Evolutionary conservation across 1,140 invertebrate genomes (phyloP), one percentile per base, ranked within the genome.

Genomic region (Cylas formicarius): DNA sequence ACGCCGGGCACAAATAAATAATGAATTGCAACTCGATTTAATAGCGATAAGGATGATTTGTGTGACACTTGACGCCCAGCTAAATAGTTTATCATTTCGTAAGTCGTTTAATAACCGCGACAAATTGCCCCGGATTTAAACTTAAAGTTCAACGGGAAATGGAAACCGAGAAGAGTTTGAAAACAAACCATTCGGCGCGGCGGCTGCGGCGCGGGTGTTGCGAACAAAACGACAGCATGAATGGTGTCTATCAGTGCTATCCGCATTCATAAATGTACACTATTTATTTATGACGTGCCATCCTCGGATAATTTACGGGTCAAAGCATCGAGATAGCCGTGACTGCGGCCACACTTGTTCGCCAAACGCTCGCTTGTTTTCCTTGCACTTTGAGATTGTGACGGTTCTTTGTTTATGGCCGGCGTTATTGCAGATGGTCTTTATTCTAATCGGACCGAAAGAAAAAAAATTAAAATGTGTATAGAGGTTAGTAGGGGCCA

Each of bases 241-340:
- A 59, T 58, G 55, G 51, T 49, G 48, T 57, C 52, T 45, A 37
- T 57, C 37, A 44, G 10, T 52, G 49, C 44, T 43, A 54, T 48
- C 44, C 52, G 46, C 53, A 59, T 56, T 58, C 55, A 61, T 61
- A 61, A 59, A 59, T 56, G 51, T 58, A 44, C 21, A 44, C 49
- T 48, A 57, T 55, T 58, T 60, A 60, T 60, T 60, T 60, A 60
- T 57, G 58, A 51, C 52, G 55, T 58, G 52, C 56, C 52, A 58
- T 60, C 56, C 32, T 50, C 38, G 43, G 53, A 55, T 61, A 58
- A 61, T 57, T 59, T 59, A 59, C 57, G 57, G 59, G 57, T 61
- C 55, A 61, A 44, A 52, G 52, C 48, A 56, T 52, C 31, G 42
- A 44, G 53, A 58, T 57, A 49, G 41, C 44, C 29, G 39, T 35